Base-by-base conservation (phyloP, 2,113 vertebrate species). In the Syrrhaptes paradoxus region DNA sequence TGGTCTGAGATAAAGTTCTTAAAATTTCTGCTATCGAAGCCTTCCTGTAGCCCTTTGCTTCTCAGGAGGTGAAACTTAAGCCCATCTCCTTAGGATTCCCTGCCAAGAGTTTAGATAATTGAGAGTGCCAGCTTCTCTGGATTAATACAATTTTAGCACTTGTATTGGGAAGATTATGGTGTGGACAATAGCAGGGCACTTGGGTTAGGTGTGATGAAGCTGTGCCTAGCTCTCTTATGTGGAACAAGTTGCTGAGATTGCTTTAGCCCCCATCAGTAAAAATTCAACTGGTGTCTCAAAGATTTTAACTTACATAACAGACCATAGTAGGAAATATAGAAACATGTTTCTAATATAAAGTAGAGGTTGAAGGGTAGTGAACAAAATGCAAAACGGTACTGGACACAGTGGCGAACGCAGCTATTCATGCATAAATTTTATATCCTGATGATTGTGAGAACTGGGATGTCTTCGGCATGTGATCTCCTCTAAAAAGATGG, bases 51-150 rank as follows among this genome's bases (percentile, higher is more conserved):
- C 54, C 74, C 58, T 96, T 79, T 68, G 29, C 85, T 95, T 73
- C 71, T 90, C 29, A 62, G 62, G 41, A 95, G 85, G 78, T 70
- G 82, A 94, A 83, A 79, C 25, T 80, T 85, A 73, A 94, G 54
- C 49, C 70, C 71, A 46, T 82, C 78, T 90, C 82, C 61, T 88
- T 79, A n/a, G 66, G 79, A 90, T 62, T 90, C 75, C 62, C 75
- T 90, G 75, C 59, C 46, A 95, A 58, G 94, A 76, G 38, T 87
- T 82, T 52, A 58, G 49, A 49, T 87, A 94, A 83, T 76, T 49
- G 92, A 72, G 70, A 82, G 41, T 29, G 41, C 78, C 49, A 77
- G 63, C 71, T 82, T 61, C 62, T 57, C 78, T 76, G 78, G 58
- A 82, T 87, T 87, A 85, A 45, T 28, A 49, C 10, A 79, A 6